phyloP scores from a whole-genome alignment of 2,797 vertebrate genomes.

The Orestias chungarensis region DNA sequence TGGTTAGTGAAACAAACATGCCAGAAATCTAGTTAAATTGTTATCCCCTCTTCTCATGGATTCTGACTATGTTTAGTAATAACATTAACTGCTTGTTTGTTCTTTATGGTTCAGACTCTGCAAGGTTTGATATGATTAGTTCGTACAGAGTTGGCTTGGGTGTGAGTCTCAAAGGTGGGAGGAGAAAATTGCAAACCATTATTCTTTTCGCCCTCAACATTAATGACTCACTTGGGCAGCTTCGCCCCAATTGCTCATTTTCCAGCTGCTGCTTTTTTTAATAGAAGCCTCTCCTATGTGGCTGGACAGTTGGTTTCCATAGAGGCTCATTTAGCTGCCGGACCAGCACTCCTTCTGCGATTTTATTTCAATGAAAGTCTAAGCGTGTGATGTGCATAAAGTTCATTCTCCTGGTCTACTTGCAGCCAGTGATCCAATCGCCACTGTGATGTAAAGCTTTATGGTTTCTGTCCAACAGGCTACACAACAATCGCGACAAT shows the following conservation, averaged over 20 bases:
- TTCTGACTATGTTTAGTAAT: conserved; percentile 21
- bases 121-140: conserved; percentile 34
- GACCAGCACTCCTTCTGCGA: conserved; percentile 31
- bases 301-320: conserved; percentile 58
- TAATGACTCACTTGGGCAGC: conserved; percentile 72
- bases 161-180: conserved; percentile 24
- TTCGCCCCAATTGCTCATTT: conserved; percentile 73
- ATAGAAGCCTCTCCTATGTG: conserved; percentile 63
- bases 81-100: conserved; percentile 19
- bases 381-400: conserved; percentile 20
- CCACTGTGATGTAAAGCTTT: conserved; percentile 21
- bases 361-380: conserved; percentile 38
- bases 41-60: background rate
- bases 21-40: background rate
- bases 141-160: conserved; percentile 9
- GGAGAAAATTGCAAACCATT: conserved; percentile 65
- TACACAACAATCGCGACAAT: background rate
- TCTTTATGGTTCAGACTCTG: conserved; percentile 22
- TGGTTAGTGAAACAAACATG: background rate
- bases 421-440: conserved; percentile 10
- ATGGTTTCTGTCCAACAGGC: background rate
- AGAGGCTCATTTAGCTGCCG: conserved; percentile 43
- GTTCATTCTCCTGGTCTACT: conserved; percentile 4
- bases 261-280: conserved; percentile 75
- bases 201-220: conserved; percentile 48